phyloP scores from a whole-genome alignment of 1,140 invertebrate species.

The Aphelinus atriplicis region DNA sequence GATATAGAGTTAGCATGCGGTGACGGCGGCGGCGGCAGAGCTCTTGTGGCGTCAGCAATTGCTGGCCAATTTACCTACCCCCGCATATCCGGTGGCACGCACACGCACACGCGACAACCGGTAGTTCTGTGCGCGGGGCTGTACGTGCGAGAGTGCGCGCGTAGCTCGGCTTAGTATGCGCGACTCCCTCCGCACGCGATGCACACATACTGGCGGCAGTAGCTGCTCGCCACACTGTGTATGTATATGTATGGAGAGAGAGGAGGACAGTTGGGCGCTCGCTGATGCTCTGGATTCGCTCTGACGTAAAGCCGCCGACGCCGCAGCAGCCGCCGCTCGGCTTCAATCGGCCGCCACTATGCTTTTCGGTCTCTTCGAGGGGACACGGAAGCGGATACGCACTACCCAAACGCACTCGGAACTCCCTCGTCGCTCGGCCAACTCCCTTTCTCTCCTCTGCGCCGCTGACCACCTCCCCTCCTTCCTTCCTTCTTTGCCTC shows the following conservation, averaged over 20 bases:
- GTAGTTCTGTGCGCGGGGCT: not conserved
- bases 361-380: slow-evolving; percentile 29
- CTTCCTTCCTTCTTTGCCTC: not conserved
- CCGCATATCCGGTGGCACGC: slow-evolving; percentile 62
- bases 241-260: too few species aligned
- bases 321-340: slow-evolving; percentile 9
- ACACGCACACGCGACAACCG: slow-evolving; percentile 26
- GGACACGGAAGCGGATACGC: slow-evolving; percentile 36
- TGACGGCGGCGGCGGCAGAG: slow-evolving; percentile 44
- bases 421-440: not conserved
- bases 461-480: slow-evolving; percentile 2
- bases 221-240: slow-evolving; percentile 41
- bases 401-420: slow-evolving; percentile 28
- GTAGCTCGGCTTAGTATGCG: not conserved
- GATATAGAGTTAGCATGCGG: not conserved
- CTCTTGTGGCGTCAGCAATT: slow-evolving; percentile 66
- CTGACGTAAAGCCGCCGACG: slow-evolving; percentile 48
- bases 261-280: too few species aligned
- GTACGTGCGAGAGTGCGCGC: not conserved
- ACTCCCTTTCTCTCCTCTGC: not conserved
- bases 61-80: slow-evolving; percentile 67
- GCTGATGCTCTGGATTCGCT: slow-evolving; percentile 48
- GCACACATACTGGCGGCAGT: slow-evolving; percentile 31
- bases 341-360: not conserved
- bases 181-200: too few species aligned